These are phyloP conservation scores for Drosophila serrata DNA, from an alignment of 1,140 invertebrate species.

Conservation along the genomic window DNA sequence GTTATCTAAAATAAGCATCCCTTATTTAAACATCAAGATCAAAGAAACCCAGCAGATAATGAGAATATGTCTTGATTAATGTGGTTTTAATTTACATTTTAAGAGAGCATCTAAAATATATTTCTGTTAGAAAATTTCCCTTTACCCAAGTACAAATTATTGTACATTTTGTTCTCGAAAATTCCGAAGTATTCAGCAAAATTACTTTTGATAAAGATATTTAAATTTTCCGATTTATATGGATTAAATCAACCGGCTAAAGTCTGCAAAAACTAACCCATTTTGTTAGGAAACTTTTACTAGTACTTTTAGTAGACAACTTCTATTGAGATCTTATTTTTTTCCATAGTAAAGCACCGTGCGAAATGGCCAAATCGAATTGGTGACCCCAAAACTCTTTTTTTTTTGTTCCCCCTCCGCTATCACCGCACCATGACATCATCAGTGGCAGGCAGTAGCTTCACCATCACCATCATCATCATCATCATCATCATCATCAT, in stretches of 20 bases:
- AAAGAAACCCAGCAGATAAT: no score
- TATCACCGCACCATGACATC: constrained; percentile 61
- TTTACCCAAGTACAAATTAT: no score
- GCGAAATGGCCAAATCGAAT: constrained; percentile 71
- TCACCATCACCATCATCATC: constrained; percentile 13
- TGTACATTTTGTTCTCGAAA: no score
- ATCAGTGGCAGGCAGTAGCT: constrained; percentile 63
- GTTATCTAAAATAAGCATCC: no score
- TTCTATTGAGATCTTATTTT: constrained; percentile 8
- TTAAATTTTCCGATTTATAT: neutral
- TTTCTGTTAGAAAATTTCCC: no score
- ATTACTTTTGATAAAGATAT: neutral
- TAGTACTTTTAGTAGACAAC: neutral
- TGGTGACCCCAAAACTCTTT: constrained; percentile 50
- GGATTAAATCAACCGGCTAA: neutral
- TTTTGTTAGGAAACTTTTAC: neutral
- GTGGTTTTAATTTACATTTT: no score
- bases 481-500: constrained; percentile 26
- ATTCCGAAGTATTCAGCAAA: neutral
- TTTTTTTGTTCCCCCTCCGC: neutral
- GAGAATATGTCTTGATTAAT: no score
- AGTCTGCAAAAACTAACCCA: neutral
- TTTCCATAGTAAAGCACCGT: constrained; percentile 54
- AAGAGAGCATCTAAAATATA: no score
- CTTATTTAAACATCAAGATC: no score